Percentiles rank a stretch among this genome's conserved stretches.
Evolutionary conservation across 2,113 vertebrate genomes (phyloP).

Genomic region (Microcebus tavaratra): DNA sequence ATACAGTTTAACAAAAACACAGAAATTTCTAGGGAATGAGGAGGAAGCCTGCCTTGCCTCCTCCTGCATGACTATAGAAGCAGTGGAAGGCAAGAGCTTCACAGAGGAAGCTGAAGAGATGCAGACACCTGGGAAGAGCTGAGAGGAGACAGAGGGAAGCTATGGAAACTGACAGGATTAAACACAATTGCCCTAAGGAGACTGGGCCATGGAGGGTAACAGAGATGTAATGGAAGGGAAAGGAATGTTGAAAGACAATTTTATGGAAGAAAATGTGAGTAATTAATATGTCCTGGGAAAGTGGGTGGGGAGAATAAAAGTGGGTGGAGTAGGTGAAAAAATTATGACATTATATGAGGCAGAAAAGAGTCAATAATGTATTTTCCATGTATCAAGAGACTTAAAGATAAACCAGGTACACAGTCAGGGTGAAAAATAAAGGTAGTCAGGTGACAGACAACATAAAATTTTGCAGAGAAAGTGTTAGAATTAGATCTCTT

Average conservation of each 20-base stretch:
- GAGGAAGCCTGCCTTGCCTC: not conserved
- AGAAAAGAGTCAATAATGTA: not conserved
- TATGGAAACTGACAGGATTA: not conserved
- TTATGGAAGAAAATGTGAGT: not conserved
- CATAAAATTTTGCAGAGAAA: not conserved
- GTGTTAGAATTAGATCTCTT: not conserved
- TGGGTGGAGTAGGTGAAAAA: not conserved
- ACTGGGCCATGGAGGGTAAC: accelerated
- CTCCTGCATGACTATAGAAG: not conserved
- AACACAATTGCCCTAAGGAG: not conserved
- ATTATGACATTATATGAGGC: not conserved
- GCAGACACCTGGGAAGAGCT: too few relatives aligned
- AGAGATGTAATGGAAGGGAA: not conserved
- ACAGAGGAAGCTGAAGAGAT: not conserved
- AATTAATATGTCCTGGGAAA: not conserved
- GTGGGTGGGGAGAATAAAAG: not conserved
- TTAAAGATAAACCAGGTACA: not conserved
- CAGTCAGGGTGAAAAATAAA: not conserved
- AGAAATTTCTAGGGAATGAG: not conserved
- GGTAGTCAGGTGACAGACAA: not conserved
- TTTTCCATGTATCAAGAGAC: not conserved
- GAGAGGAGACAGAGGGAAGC: not conserved
- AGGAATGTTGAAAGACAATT: not conserved
- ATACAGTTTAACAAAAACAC: not conserved
- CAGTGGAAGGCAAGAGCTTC: not conserved